Base-by-base conservation (phyloP, 2,888 invertebrate genomes). In the Drosophila flavopinicola region DNA sequence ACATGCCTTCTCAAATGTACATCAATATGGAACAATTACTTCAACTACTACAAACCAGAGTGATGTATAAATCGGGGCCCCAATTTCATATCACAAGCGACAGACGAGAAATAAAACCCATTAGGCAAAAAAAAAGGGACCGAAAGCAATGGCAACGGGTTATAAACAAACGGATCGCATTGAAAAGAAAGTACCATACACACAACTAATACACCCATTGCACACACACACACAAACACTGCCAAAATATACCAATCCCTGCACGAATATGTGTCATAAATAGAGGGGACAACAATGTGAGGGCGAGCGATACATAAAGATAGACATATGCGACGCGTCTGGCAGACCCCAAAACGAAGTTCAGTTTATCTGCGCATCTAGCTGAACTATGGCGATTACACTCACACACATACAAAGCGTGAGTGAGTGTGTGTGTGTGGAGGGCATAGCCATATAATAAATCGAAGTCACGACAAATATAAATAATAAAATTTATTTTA, bases 401-500 rank as follows among this genome's bases (percentile, higher is more conserved):
- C 35, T 27, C 44, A 44, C 41, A 25, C 13, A 39, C 39, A 37
- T 20, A 38, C 7, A 33, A n/a, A 24, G 10, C 20, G 7, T 1
- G 6, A 33, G 38, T 56, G 41, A 49, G 39, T 61, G 61, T 58
- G 59, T 38, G 48, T 53, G 48, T 65, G 38, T 51, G 29, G 35
- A 49, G 52, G 72, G 58, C 54, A 74, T 69, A 58, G 57, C 56
- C 61, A 42, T 69, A 75, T 75, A 79, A 79, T 82, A 82, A 82
- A 82, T 82, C 80, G 80, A 82, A 82, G 80, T 82, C 80, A 82
- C 75, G 82, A 82, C 85, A 85, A 85, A 82, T 85, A 82, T 82
- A 82, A 82, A 82, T 82, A 82, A 82, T 82, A 82, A 85, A 82
- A 85, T 85, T 74, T 66, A 80, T 78, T 78, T 80, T 77, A 79